These are phyloP conservation scores for Conger conger DNA, from an alignment of 2,113 vertebrate species.

Conservation along the genomic window DNA sequence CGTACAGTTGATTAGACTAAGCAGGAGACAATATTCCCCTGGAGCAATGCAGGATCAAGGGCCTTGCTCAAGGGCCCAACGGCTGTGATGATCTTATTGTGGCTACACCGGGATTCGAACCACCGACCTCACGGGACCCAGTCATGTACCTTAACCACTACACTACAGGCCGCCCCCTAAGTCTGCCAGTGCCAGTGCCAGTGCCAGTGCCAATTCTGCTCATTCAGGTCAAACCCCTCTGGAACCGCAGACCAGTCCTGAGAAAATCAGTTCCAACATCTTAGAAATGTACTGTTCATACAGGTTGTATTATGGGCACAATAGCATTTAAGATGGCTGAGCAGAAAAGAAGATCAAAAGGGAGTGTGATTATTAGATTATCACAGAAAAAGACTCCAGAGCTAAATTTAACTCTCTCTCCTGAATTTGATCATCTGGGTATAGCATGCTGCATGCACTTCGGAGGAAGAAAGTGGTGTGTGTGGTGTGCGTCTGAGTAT, in stretches of 20 bases:
- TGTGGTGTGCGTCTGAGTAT: not conserved
- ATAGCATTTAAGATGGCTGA: not conserved
- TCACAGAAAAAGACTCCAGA: not conserved
- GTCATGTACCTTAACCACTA: too few relatives aligned
- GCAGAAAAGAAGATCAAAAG: not conserved
- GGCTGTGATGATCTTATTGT: too few relatives aligned
- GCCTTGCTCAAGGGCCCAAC: too few relatives aligned
- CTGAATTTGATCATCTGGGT: not conserved
- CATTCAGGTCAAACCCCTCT: not conserved
- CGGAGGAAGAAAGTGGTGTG: too few relatives aligned
- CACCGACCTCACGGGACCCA: too few relatives aligned
- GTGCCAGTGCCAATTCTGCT: not conserved
- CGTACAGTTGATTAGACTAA: too few relatives aligned
- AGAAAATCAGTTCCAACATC: not conserved
- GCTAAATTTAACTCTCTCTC: not conserved
- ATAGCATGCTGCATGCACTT: not conserved
- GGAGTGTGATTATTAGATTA: not conserved
- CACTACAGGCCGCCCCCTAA: too few relatives aligned
- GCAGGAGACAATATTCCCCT: too few relatives aligned
- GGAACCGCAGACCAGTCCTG: not conserved
- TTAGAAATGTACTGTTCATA: not conserved
- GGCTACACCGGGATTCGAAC: too few relatives aligned
- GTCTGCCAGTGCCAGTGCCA: not conserved
- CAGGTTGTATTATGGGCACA: not conserved
- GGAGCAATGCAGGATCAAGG: too few relatives aligned